Evolutionary conservation across 2,888 invertebrate genomes (phyloP).

Genomic region (Hipparchia semele): DNA sequence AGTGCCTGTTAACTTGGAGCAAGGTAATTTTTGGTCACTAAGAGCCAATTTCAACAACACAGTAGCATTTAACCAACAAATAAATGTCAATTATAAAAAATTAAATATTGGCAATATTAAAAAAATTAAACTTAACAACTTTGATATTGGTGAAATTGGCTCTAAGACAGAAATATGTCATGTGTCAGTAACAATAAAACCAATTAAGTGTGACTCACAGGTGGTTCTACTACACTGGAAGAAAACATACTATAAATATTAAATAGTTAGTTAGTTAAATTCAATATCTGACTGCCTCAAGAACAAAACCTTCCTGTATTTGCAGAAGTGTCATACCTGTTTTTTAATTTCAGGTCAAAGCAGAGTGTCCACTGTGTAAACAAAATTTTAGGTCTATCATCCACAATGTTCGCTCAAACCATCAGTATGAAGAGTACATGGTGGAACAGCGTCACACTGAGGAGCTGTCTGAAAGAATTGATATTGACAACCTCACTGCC

Average conservation of each 20-base stretch:
- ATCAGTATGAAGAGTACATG: conserved; percentile 94
- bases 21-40: conserved; percentile 80
- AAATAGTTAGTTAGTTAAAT: no score
- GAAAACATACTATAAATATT: no score
- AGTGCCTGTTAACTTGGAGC: conserved; percentile 96
- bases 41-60: neutral
- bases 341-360: conserved; percentile 87
- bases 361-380: conserved; percentile 97
- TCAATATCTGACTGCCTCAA: no score
- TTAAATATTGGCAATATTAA: no score
- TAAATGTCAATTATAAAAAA: no score
- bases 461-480: conserved; percentile 57
- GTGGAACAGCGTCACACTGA: conserved; percentile 71
- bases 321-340: neutral
- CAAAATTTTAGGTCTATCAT: conserved; percentile 95
- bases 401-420: conserved; percentile 94
- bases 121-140: no score
- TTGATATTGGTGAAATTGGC: no score
- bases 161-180: no score
- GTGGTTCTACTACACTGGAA: no score
- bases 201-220: no score
- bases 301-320: neutral
- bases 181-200: no score
- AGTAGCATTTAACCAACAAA: no score
- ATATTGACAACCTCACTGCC: conserved; percentile 58